These are phyloP conservation scores for Gavia stellata DNA, from an alignment of 2,113 vertebrate genomes.

Conservation along the genomic window DNA sequence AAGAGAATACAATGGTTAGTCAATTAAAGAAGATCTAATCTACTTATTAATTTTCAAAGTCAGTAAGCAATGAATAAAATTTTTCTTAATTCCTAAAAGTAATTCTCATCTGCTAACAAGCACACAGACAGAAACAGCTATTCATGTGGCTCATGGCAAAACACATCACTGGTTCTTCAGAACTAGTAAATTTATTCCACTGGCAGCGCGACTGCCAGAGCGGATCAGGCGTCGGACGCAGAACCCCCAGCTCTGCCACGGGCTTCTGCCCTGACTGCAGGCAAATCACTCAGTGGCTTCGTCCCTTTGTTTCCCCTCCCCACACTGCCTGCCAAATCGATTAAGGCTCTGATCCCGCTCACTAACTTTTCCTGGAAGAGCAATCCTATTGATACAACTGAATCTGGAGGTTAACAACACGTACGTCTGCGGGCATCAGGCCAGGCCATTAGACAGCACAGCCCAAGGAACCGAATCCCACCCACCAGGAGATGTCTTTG, in stretches of 20 bases:
- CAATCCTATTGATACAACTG: not conserved
- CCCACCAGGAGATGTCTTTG: not conserved
- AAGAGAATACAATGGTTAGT: not conserved
- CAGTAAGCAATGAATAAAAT: not conserved
- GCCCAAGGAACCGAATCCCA: not conserved
- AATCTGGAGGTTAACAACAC: not conserved
- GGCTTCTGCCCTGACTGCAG: not conserved
- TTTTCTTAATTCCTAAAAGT: not conserved
- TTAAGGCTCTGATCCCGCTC: not conserved
- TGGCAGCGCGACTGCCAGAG: not conserved
- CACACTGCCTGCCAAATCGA: not conserved
- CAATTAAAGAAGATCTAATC: not conserved
- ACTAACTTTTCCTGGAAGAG: not conserved
- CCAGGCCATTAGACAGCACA: not conserved
- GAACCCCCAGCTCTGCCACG: not conserved
- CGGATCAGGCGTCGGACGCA: not conserved
- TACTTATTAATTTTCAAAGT: constrained; percentile 22
- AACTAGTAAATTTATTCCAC: not conserved
- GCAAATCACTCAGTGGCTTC: not conserved
- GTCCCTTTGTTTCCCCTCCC: not conserved
- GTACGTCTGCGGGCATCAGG: rapidly evolving
- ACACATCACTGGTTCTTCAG: not conserved
- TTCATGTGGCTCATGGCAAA: not conserved
- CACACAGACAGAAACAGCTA: not conserved
- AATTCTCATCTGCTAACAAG: not conserved